Evolutionary conservation across 2,797 vertebrate species (phyloP).

Genomic region (Cygnus olor): DNA sequence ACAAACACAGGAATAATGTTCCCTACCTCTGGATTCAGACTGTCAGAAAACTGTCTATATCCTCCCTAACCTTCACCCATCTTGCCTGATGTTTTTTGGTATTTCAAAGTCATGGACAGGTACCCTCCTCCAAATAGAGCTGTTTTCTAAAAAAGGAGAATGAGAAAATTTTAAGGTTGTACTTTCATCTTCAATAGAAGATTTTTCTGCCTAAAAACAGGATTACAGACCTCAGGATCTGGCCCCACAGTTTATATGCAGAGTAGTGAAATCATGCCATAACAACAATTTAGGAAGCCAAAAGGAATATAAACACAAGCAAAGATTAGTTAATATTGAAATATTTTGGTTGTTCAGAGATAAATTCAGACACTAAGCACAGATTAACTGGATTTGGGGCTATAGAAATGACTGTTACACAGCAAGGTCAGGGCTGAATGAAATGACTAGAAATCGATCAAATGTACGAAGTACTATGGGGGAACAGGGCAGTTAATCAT

Average conservation of each 20-base stretch:
- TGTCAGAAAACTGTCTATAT: background rate
- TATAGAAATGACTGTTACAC: conserved; percentile 17
- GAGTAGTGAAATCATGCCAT: background rate
- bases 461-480: conserved; percentile 12
- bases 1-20: background rate
- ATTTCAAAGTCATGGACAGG: background rate
- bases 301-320: background rate
- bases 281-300: background rate
- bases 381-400: conserved; percentile 39
- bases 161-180: background rate
- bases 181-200: background rate
- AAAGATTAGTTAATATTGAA: conserved; percentile 31
- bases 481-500: conserved; percentile 46
- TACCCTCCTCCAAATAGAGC: background rate
- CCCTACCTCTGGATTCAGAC: background rate
- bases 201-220: background rate
- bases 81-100: background rate
- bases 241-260: background rate
- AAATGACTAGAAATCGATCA: conserved; percentile 48
- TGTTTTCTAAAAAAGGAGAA: background rate
- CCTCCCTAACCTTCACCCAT: background rate
- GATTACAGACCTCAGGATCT: background rate
- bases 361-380: conserved; percentile 11
- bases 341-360: conserved; percentile 17
- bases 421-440: conserved; percentile 62